A percentile compares a stretch with the other conserved stretches of the same genome.
These are phyloP conservation scores for Heliothis subflexa DNA, from an alignment of 1,140 invertebrate genomes.

Conservation along the genomic window DNA sequence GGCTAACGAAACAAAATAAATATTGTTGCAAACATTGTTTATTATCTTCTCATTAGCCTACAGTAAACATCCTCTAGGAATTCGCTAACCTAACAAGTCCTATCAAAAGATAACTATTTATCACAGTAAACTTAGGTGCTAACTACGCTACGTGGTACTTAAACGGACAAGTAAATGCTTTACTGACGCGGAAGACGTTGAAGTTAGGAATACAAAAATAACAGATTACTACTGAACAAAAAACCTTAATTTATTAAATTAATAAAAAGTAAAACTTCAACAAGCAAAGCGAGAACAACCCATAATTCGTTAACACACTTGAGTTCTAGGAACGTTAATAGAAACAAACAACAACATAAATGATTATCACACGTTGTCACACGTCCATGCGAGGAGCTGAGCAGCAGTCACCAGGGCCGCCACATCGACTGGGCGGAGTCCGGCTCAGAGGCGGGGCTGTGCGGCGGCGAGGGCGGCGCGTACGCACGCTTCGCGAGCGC, in stretches of 20 bases:
- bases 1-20: conserved; percentile 59
- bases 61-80: conserved; percentile 36
- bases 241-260: conserved; percentile 81
- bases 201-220: conserved; percentile 79
- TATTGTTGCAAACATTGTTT: conserved; percentile 57
- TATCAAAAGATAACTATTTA: conserved; percentile 66
- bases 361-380: conserved; percentile 72
- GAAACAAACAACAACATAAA: conserved; percentile 75
- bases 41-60: conserved; percentile 58
- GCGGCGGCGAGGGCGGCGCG: conserved; percentile 87
- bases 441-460: conserved; percentile 86
- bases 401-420: conserved; percentile 83
- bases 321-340: conserved; percentile 79
- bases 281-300: conserved; percentile 75
- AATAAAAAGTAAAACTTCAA: conserved; percentile 79
- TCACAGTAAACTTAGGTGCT: conserved; percentile 82
- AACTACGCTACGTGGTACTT: conserved; percentile 64
- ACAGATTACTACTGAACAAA: conserved; percentile 72
- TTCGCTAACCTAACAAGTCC: conserved; percentile 59
- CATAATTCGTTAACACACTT: conserved; percentile 76
- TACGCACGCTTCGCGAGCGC: conserved; percentile 75
- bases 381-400: conserved; percentile 57
- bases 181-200: conserved; percentile 78
- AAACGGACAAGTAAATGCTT: conserved; percentile 70
- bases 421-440: conserved; percentile 85